These are phyloP conservation scores for Thelaira solivaga DNA, from an alignment of 2,888 invertebrate genomes.

Conservation along the genomic window DNA sequence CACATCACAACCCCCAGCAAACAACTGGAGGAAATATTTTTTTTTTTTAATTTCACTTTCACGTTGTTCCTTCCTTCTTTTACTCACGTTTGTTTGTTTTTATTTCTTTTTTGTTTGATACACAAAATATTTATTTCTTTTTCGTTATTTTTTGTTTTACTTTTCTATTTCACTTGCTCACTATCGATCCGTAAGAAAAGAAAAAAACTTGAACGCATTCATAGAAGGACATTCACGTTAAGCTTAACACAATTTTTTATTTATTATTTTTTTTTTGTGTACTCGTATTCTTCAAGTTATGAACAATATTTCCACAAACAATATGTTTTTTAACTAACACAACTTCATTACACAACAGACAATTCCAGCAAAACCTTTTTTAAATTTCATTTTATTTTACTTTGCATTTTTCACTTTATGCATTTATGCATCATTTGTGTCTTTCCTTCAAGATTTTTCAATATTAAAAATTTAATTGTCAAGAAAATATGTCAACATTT, in stretches of 20 bases:
- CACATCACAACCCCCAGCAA: slow-evolving; percentile 8
- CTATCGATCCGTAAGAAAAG: slow-evolving; percentile 59
- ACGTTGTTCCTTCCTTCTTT: slow-evolving; percentile 45
- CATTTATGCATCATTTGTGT: not conserved
- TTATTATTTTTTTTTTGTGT: too few relatives aligned
- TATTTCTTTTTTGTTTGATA: slow-evolving; percentile 32
- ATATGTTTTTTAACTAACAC: not conserved
- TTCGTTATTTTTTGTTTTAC: not conserved
- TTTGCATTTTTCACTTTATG: too few relatives aligned
- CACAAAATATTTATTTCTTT: slow-evolving; percentile 56
- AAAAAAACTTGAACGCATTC: slow-evolving; percentile 32
- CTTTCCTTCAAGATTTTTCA: not conserved
- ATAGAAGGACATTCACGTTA: slow-evolving; percentile 44
- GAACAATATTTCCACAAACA: too few relatives aligned
- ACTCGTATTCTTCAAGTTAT: too few relatives aligned
- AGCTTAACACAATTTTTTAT: too few relatives aligned
- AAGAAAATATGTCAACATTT: slow-evolving; percentile 41
- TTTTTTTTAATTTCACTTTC: slow-evolving; percentile 59
- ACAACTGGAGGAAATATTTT: slow-evolving; percentile 13
- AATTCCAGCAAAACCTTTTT: not conserved
- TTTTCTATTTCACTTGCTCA: slow-evolving; percentile 43
- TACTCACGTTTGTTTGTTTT: slow-evolving; percentile 51
- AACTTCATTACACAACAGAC: too few relatives aligned
- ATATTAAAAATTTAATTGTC: not conserved
- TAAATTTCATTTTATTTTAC: not conserved